A percentile compares a stretch with the other conserved stretches of the same genome.
Conservation (phyloP, 64 coral and sea anemone species). For the Exaiptasia diaphana region DNA sequence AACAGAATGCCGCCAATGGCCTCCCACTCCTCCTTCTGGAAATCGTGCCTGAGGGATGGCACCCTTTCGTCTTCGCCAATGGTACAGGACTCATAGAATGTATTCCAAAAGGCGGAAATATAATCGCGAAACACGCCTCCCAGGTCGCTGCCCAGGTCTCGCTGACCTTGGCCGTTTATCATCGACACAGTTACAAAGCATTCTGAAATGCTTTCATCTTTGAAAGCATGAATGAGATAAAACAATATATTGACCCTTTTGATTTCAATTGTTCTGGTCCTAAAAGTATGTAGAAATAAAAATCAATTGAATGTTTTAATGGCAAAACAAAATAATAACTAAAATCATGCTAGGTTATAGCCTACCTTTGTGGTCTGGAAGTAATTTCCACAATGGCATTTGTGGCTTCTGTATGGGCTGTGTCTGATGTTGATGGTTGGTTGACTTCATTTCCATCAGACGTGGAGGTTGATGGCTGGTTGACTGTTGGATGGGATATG, state of each 20-base stretch:
- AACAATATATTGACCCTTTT: not conserved
- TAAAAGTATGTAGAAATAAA: too few relatives aligned
- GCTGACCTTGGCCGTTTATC: conserved; percentile 12
- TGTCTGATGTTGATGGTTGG: too few relatives aligned
- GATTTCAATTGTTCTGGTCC: too few relatives aligned
- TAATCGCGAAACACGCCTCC: conserved; percentile 17
- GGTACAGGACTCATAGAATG: conserved; percentile 29
- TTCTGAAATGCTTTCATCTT: not conserved
- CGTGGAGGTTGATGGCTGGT: too few relatives aligned
- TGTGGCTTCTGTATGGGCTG: too few relatives aligned
- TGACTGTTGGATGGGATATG: too few relatives aligned
- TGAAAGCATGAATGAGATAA: not conserved
- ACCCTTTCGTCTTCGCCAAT: conserved; percentile 27
- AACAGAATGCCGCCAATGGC: conserved; percentile 20
- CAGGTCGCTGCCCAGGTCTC: not conserved
- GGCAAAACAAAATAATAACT: too few relatives aligned
- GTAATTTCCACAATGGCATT: too few relatives aligned
- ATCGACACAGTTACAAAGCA: not conserved
- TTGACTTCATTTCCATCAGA: too few relatives aligned
- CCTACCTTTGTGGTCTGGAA: too few relatives aligned
- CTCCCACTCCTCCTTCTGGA: conserved; percentile 35
- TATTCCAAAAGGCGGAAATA: conserved; percentile 6
- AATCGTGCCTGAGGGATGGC: conserved; percentile 25
- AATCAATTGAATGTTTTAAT: too few relatives aligned
- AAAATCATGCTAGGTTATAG: too few relatives aligned